A percentile compares a stretch with the other conserved stretches of the same genome.
These are phyloP conservation scores for Pagetopsis macropterus DNA, from an alignment of 2,797 vertebrate genomes.

Conservation along the genomic window DNA sequence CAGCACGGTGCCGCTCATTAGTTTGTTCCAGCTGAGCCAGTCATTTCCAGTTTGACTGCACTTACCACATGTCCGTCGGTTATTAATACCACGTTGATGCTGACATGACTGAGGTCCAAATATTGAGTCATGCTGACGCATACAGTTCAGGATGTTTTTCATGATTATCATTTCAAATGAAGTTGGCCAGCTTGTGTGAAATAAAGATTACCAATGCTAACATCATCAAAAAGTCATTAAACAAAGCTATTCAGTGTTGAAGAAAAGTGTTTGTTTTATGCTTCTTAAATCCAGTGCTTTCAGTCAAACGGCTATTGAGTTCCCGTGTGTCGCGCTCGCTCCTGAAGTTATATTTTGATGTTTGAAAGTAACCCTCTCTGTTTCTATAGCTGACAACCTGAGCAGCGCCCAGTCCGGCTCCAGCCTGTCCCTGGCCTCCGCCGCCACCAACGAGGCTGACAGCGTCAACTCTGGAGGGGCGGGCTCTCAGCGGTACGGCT, in stretches of 20 bases:
- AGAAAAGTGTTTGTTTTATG: too few relatives aligned
- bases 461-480: constrained; percentile 93
- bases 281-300: too few relatives aligned
- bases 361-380: background rate
- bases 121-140: background rate
- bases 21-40: background rate
- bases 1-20: background rate
- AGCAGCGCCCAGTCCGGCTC: constrained; percentile 94
- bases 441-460: constrained; percentile 94
- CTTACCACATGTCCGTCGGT: background rate
- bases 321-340: background rate
- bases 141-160: background rate
- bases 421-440: constrained; percentile 94
- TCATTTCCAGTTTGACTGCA: background rate
- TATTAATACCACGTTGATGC: background rate
- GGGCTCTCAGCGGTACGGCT: constrained; percentile 89
- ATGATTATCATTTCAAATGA: background rate
- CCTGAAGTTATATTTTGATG: background rate
- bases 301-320: too few relatives aligned
- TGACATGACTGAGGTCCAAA: background rate
- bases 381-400: constrained; percentile 88
- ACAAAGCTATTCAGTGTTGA: too few relatives aligned
- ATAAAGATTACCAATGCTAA: background rate
- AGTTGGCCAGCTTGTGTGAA: background rate
- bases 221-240: background rate